Evolutionary conservation across 2,888 invertebrate genomes (phyloP), one percentile per base, ranked within the genome.

Genomic region (Drosophila mimetica): DNA sequence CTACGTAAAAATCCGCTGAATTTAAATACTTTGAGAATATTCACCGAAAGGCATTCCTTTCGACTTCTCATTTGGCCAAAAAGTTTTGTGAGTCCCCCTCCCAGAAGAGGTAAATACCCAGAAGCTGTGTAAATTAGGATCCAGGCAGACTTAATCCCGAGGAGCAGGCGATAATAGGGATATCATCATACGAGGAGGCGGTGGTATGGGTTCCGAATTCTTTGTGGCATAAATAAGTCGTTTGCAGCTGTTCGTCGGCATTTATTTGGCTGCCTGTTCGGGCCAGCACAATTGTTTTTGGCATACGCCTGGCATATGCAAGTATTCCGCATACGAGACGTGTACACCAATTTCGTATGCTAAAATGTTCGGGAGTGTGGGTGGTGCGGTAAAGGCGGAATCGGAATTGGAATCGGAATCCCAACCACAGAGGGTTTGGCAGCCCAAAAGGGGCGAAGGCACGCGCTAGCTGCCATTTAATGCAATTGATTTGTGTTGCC

Each of bases 401-500:
- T n/a, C n/a, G n/a, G n/a, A n/a, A n/a, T n/a, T n/a, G n/a, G n/a
- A n/a, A n/a, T n/a, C n/a, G 57, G 41, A 65, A 41, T 54, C 71
- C 52, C 25, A 41, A 63, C 53, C 58, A 63, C 50, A 44, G 18
- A 50, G 30, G 22, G 13, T 36, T 30, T 53, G 57, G 30, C 41
- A 47, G 36, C 7, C 51, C 0, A 25, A 60, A 61, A 39, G 60
- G 60, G 60, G 60, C 61, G 37, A 37, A 71, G 54, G 39, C 70
- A 67, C 72, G 55, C 75, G 70, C 77, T 76, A 67, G 69, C 71
- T 83, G 73, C 71, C 86, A 65, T 61, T 73, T 79, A 83, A 88
- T 79, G 83, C 86, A 86, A 84, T 88, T 84, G 83, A 84, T 77
- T 88, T 84, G 79, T 75, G 79, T 71, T 69, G 51, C 70, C 75